phyloP scores from a whole-genome alignment of 2,888 invertebrate species.

The Aspidiotus destructor region DNA sequence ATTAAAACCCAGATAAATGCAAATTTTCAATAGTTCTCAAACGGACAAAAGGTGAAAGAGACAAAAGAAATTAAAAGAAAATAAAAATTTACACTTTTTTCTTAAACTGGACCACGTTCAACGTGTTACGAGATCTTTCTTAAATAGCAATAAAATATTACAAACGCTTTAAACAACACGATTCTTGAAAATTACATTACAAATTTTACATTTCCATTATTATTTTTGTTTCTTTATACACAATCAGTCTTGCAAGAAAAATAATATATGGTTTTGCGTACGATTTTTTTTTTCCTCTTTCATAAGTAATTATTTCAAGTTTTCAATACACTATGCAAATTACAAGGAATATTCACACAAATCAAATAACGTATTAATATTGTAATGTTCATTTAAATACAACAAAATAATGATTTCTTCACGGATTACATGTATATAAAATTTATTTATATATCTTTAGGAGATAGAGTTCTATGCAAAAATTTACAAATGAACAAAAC shows the following conservation, averaged over 20 bases:
- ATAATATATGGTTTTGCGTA: neutral
- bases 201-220: slow-evolving; percentile 15
- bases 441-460: neutral
- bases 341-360: slow-evolving; percentile 8
- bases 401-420: neutral
- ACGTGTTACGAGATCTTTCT: slow-evolving; percentile 17
- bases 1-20: slow-evolving; percentile 3
- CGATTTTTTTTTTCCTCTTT: neutral
- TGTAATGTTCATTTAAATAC: slow-evolving; percentile 1
- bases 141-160: slow-evolving; percentile 9
- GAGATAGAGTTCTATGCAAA: neutral
- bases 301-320: neutral
- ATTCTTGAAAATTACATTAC: slow-evolving; percentile 8
- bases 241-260: slow-evolving; percentile 28
- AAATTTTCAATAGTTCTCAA: slow-evolving; percentile 5
- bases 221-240: slow-evolving; percentile 27
- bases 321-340: slow-evolving; percentile 4
- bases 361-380: neutral
- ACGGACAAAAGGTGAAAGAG: neutral
- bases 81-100: slow-evolving; percentile 6
- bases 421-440: neutral
- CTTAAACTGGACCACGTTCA: slow-evolving; percentile 5
- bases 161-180: neutral
- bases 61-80: slow-evolving; percentile 1
- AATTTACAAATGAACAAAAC: neutral